Percentiles rank a stretch among this genome's conserved stretches.
Conservation (phyloP, 2,888 invertebrate genomes). For the Strigamia transsilvanica region DNA sequence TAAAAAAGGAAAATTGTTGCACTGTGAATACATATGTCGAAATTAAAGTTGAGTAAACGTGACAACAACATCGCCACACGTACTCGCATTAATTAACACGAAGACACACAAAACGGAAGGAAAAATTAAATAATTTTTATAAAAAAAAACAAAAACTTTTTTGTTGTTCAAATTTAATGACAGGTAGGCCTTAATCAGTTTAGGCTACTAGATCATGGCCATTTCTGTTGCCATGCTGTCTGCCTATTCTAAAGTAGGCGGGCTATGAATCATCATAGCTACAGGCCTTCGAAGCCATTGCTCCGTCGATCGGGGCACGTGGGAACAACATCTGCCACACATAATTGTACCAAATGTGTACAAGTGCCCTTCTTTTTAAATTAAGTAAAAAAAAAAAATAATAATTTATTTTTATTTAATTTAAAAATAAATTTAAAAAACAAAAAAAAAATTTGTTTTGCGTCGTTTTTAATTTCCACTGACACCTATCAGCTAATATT, state of each 20-base stretch:
- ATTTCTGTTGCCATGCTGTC: constrained; percentile 35
- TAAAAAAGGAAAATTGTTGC: background rate
- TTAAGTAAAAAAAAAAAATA: background rate
- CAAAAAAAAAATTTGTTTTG: background rate
- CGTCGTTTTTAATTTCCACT: no score
- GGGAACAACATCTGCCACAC: constrained; percentile 18
- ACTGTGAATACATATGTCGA: background rate
- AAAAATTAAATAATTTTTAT: no score
- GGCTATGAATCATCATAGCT: constrained; percentile 25
- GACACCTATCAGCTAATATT: background rate
- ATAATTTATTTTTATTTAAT: no score
- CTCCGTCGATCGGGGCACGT: constrained; percentile 9
- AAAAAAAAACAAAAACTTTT: no score
- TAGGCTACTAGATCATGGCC: constrained; percentile 31
- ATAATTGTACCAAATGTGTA: constrained; percentile 17
- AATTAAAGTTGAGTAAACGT: background rate
- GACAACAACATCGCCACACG: no score
- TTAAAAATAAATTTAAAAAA: background rate
- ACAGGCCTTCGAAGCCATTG: constrained; percentile 22
- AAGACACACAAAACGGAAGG: no score
- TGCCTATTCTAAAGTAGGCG: constrained; percentile 37
- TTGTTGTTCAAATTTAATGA: background rate
- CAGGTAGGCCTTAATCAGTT: constrained; percentile 21
- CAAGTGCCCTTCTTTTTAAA: constrained; percentile 35
- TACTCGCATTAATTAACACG: background rate